Base-by-base conservation (phyloP, 1,140 invertebrate species). In the Tetraneura akinire region DNA sequence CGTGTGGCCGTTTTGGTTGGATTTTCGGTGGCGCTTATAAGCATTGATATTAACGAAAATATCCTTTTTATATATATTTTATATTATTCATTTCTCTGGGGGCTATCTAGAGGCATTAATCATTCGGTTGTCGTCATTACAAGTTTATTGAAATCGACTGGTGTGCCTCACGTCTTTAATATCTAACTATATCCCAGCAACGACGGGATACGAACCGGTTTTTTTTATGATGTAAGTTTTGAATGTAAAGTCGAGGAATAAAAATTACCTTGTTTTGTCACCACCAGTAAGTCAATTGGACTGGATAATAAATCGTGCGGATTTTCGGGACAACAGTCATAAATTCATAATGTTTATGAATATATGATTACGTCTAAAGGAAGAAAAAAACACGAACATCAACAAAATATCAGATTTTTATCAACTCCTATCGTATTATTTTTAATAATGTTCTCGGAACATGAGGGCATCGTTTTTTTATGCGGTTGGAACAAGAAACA, bases 121-220 rank as follows among this genome's bases (percentile, higher is more conserved):
- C 74, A 78, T 78, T 78, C 42, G 53, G 74, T 60, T 78, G 74
- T 78, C 74, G 74, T 78, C 74, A 78, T 78, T 78, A 78, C 74
- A 78, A 78, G 74, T 78, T 78, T 78, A 78, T 78, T 78, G 74
- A 78, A 78, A 78, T 78, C 74, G 55, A 62, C 74, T 57, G 55
- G 18, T 47, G 47, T 53, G 73, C 51, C 51, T 32, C 37, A 16
- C 74, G 37, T 11, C 21, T 60, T 45, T 29, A 71, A 71, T 45
- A 21, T 71, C 14, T 45, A 21, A 51, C 14, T 45, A 42, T 45
- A 23, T n/a, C 45, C 13, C 23, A 23, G 14, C 45, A 51, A 49
- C 3, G 47, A n/a, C 68, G 66, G 66, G 37, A 47, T n/a, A 47
- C 66, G 37, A 78, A 78, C 74, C 74, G 74, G 74, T 78, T 78